Conservation (phyloP, 2,888 invertebrate species). For the Tenthredo scrophulariae region DNA sequence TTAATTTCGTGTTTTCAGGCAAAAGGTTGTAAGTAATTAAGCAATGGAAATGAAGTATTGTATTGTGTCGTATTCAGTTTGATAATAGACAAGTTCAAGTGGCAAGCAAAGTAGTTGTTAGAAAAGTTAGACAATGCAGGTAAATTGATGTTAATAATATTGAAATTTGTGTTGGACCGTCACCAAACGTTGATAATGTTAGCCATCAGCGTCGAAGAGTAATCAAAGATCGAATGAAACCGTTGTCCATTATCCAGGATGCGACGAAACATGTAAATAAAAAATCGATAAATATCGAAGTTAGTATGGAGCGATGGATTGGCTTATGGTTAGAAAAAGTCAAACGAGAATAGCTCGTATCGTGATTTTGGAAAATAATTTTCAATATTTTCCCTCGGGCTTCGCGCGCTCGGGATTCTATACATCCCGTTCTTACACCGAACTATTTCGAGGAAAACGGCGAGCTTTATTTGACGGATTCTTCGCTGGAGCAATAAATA, state of each 20-base stretch:
- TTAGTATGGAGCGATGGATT: background rate
- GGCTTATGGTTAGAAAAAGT: background rate
- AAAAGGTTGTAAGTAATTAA: background rate
- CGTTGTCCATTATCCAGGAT: conserved; percentile 39
- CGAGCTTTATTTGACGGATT: background rate
- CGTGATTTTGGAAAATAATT: background rate
- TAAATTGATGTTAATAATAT: background rate
- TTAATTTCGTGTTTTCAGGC: background rate
- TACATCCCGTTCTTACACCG: background rate
- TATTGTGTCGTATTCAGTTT: background rate
- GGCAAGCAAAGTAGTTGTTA: background rate
- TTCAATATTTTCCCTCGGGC: background rate
- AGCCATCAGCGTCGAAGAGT: conserved; percentile 18
- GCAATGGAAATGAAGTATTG: background rate
- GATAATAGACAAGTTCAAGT: background rate
- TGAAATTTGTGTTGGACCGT: conserved; percentile 35
- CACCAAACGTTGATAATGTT: conserved; percentile 45
- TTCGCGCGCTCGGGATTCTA: background rate
- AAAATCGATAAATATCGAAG: conserved; percentile 6
- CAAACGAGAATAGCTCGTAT: background rate
- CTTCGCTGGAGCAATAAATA: background rate
- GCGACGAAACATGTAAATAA: conserved; percentile 47
- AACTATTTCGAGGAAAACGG: background rate
- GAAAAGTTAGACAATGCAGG: background rate
- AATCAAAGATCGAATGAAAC: background rate